Conservation (phyloP, 1,140 invertebrate genomes). For the Euschistus heros region DNA sequence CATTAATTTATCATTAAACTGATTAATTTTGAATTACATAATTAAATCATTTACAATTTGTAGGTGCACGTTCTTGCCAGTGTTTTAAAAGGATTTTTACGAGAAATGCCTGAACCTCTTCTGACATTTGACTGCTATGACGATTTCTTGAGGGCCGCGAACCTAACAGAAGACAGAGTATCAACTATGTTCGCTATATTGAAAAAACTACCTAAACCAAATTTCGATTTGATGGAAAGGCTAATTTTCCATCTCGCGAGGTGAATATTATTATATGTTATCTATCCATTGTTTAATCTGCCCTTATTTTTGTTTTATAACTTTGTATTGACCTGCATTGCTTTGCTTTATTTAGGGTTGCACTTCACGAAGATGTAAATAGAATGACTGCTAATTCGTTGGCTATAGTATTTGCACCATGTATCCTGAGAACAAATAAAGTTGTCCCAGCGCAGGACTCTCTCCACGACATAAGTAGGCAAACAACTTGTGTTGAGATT, state of each 20-base stretch:
- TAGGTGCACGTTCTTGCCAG: slow-evolving; percentile 82
- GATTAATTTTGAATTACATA: background rate
- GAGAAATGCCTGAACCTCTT: slow-evolving; percentile 86
- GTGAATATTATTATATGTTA: slow-evolving; percentile 32
- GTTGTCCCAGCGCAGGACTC: slow-evolving; percentile 80
- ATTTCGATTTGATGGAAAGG: slow-evolving; percentile 85
- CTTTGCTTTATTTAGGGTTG: slow-evolving; percentile 52
- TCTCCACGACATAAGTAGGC: slow-evolving; percentile 63
- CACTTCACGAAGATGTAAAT: slow-evolving; percentile 76
- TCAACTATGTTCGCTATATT: slow-evolving; percentile 75
- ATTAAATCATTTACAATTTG: slow-evolving; percentile 29
- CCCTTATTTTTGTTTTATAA: no score
- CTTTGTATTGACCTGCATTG: no score
- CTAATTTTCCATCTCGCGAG: slow-evolving; percentile 86
- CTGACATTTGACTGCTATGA: slow-evolving; percentile 90
- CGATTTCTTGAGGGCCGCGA: slow-evolving; percentile 79
- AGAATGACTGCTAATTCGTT: slow-evolving; percentile 84
- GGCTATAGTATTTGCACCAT: slow-evolving; percentile 91
- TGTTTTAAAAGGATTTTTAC: slow-evolving; percentile 82
- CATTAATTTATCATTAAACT: background rate
- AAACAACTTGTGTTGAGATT: slow-evolving; percentile 77
- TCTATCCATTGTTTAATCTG: no score
- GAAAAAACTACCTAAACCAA: slow-evolving; percentile 77
- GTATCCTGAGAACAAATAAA: slow-evolving; percentile 78
- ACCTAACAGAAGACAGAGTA: slow-evolving; percentile 73